Percentiles rank a stretch among this genome's conserved stretches.
Conservation (phyloP, 92 coral and sea anemone genomes). For the Zoanthus gigantus region DNA sequence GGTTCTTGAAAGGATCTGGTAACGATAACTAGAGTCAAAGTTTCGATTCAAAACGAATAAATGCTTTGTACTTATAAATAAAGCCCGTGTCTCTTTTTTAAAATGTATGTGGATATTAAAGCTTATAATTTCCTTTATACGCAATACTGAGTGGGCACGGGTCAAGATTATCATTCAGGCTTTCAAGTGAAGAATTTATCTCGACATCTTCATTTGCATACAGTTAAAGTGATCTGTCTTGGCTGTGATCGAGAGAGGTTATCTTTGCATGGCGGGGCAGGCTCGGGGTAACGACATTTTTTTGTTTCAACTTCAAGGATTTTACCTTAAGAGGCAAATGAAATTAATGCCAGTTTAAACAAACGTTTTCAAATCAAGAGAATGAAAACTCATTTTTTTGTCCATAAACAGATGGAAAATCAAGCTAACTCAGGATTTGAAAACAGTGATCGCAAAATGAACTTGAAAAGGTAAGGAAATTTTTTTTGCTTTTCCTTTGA, state of each 20-base stretch:
- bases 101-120: background rate
- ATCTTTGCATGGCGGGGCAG: background rate
- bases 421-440: conserved; percentile 14
- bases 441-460: background rate
- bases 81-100: background rate
- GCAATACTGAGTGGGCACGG: conserved; percentile 12
- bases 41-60: too few relatives aligned
- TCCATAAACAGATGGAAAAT: conserved; percentile 18
- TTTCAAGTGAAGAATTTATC: background rate
- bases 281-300: background rate
- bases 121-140: background rate
- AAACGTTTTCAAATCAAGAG: background rate
- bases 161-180: conserved; percentile 19
- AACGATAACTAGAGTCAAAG: too few relatives aligned
- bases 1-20: too few relatives aligned
- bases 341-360: background rate
- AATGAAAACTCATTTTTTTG: background rate
- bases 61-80: background rate
- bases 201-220: conserved; percentile 22
- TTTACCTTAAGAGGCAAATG: background rate
- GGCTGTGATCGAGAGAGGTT: background rate
- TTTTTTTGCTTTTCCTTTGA: background rate
- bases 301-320: background rate
- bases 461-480: conserved; percentile 33
- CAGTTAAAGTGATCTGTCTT: background rate